Evolutionary conservation across 2,113 vertebrate species (phyloP), one percentile per base, ranked within the genome.

Genomic region (Amazona guildingii): DNA sequence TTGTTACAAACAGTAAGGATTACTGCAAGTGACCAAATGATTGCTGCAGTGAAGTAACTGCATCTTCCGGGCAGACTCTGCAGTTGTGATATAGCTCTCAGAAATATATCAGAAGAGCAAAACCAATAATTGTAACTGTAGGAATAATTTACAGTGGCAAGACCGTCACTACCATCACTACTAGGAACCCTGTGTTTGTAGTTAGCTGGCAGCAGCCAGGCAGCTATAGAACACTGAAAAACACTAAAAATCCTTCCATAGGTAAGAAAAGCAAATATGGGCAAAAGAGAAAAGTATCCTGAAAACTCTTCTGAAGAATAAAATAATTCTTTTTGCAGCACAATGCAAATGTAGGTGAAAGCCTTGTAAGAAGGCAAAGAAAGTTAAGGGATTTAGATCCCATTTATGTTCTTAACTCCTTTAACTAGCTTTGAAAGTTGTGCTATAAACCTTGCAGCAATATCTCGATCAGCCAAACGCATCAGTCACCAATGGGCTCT

Each of bases 401-500:
- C 18, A 7, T 21, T 75, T 64, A 23, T 62, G 15, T n/a, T 31
- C 57, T 61, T 41, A 67, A 68, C 7, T 57, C 5, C 16, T 67
- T 64, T 12, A 52, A 7, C 29, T 31, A 41, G 41, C 11, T 72
- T 81, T 13, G 11, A 55, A 88, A 91, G 46, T 37, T 74, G 9
- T 61, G 18, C 10, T 61, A 21, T 62, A 75, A 92, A 63, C 1
- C 6, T 86, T 63, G 21, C 54, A 83, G 46, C 9, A 64, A 31
- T 64, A 28, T 6, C 12, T 64, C 0, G 0, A 39, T 52, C 0
- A 1, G 14, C 2, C 24, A 84, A 79, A 79, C 1, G n/a, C 9
- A 52, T 64, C 39, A 72, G 11, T 48, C 25, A 57, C 4, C 14
- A 57, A 25, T 25, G 11, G 21, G 6, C 3, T 11, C 2, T 25